These are phyloP conservation scores for Melangyna quadrimaculata DNA, from an alignment of 2,888 invertebrate genomes.

Conservation along the genomic window DNA sequence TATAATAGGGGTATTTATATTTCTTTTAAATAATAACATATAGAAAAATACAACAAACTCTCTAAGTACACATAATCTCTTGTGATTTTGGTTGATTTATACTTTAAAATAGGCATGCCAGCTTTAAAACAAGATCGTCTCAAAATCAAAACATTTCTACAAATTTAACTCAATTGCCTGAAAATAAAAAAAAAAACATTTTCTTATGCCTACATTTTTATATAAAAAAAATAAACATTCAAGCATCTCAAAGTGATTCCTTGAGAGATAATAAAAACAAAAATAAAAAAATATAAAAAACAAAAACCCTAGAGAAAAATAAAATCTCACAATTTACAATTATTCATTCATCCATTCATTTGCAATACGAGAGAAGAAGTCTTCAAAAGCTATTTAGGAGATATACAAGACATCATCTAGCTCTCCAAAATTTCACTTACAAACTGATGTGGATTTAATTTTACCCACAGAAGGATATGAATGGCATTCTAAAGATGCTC, in stretches of 20 bases:
- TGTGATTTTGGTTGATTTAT: no score
- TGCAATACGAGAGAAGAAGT: slow-evolving; percentile 12
- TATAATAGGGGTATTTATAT: no score
- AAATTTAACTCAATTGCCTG: not conserved
- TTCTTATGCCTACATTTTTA: no score
- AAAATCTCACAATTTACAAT: slow-evolving; percentile 15
- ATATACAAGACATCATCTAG: slow-evolving; percentile 15
- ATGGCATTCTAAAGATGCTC: slow-evolving; percentile 62
- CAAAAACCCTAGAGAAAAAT: not conserved
- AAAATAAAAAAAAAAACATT: not conserved
- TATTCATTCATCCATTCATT: slow-evolving; percentile 12
- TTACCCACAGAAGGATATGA: slow-evolving; percentile 67
- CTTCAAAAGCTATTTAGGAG: slow-evolving; percentile 47
- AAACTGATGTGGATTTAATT: slow-evolving; percentile 64
- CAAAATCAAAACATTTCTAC: no score
- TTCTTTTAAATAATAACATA: no score
- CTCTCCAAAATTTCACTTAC: slow-evolving; percentile 63
- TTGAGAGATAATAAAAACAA: not conserved
- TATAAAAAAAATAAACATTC: not conserved
- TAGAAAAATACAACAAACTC: no score
- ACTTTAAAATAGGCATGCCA: no score
- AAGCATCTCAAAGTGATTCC: not conserved
- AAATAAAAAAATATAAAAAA: not conserved
- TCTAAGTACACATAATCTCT: no score
- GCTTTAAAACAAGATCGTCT: no score